Evolutionary conservation across 2,113 vertebrate genomes (phyloP), one percentile per base, ranked within the genome.

Genomic region (Petrocephalus microphthalmus): DNA sequence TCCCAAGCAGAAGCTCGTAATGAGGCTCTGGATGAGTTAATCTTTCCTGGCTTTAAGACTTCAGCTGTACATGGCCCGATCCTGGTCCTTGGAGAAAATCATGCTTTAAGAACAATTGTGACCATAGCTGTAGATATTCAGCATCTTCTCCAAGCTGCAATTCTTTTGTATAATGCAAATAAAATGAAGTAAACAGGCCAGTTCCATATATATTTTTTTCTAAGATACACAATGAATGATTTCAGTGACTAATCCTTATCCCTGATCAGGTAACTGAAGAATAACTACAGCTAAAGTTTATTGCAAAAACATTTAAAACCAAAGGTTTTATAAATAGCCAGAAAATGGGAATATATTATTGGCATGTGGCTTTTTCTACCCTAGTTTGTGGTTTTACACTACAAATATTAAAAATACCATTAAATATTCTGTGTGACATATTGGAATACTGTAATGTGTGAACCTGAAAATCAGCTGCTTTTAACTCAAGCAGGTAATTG

Each of bases 91-190:
- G 67, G 67, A 74, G 67, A 74, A 74, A 17, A 7, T 19, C 8
- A 71, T 71, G 67, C 60, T 64, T 64, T 64, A 64, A 64, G 60
- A 64, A 64, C 60, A 64, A 29, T 29, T n/a, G 10, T 29, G 60
- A 67, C 22, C 60, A 67, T 67, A 67, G 25, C 60, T 67, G 60
- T 29, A 29, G 60, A 3, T 29, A 29, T 10, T 67, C 60, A 2
- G 60, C 60, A 67, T n/a, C 1, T 67, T 29, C 60, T 67, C 60
- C n/a, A 29, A 67, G 60, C 60, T 29, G 60, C 25, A 10, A 67
- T 67, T 67, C 60, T 67, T 67, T 67, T 67, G 60, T 67, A 67
- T 29, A 67, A 67, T 67, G 60, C n/a, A 67, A 67, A 67, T 67
- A 67, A 67, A 64, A 11, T 25, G 2, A 64, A 64, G 57, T 64